Evolutionary conservation across 2,888 invertebrate genomes (phyloP), one percentile per base, ranked within the genome.

Genomic region (Punctoribates punctum): DNA sequence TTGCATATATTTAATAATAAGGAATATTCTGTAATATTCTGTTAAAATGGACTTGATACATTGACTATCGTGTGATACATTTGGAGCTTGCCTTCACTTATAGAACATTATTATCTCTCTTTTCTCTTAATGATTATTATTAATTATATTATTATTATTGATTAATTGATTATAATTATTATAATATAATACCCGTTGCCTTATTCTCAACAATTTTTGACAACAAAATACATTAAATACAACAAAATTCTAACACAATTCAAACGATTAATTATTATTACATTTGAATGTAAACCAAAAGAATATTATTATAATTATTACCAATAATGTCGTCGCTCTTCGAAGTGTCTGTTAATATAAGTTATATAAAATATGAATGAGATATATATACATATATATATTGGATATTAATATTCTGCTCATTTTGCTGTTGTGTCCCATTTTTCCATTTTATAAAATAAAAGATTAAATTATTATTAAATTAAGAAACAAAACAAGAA

Each of bases 51-150:
- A 70, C 70, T 42, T 70, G n/a, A n/a, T n/a, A n/a, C n/a, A n/a
- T n/a, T n/a, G 70, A 70, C 70, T 42, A 70, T 70, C 38, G 70
- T 70, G 70, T 70, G 70, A 70, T 70, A 70, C 70, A 70, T 70
- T 70, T 70, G 70, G 70, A 70, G 70, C 70, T 70, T 70, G 70
- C 70, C 70, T 70, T 70, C 70, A 70, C 34, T 34, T 8, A 27
- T 62, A 27, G 3, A 8, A 9, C 13, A 42, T 42, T 42, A 42
- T 65, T 25, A 29, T 65, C 29, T 34, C 17, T 57, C 23, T 23
- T 57, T 51, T 20, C 20, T 60, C 60, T 27, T 62, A 54, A 54
- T 62, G 29, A 29, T 17, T 29, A 62, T 62, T 62, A 29, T 17
- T 27, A 62, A n/a, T 27, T 1, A 6, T 25, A 29, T 62, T 62